These are phyloP conservation scores for Rhingia campestris DNA, from an alignment of 2,888 invertebrate genomes.

Conservation along the genomic window DNA sequence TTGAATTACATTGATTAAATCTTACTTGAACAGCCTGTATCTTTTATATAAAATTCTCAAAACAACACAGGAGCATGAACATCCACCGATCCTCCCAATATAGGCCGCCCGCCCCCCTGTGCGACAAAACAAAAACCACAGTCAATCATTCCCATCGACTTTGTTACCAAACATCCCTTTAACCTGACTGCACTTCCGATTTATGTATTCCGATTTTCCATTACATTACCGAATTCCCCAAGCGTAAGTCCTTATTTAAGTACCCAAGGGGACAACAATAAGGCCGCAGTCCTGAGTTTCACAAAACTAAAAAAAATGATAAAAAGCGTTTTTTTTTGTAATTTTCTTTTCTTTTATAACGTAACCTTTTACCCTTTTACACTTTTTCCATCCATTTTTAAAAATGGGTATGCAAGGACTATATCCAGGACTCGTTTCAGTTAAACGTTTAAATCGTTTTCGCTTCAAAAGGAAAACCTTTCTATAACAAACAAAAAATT, in stretches of 20 bases:
- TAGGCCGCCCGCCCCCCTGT: too few species aligned
- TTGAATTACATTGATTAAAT: too few species aligned
- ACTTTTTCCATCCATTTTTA: neutral
- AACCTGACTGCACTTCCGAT: too few species aligned
- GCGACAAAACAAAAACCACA: too few species aligned
- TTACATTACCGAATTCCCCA: constrained; percentile 23
- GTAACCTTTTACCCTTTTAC: neutral
- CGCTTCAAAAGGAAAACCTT: constrained; percentile 7
- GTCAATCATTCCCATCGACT: too few species aligned
- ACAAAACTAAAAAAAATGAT: constrained; percentile 8
- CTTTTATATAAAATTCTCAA: too few species aligned
- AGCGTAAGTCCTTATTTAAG: constrained; percentile 29
- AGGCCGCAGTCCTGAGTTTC: neutral
- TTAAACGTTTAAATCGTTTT: constrained; percentile 31
- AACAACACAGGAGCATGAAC: too few species aligned
- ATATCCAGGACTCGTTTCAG: neutral
- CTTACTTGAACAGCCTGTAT: too few species aligned
- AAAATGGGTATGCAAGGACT: neutral
- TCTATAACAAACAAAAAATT: neutral
- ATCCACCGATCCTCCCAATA: too few species aligned
- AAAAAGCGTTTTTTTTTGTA: constrained; percentile 3
- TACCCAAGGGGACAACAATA: constrained; percentile 6
- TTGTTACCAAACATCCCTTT: too few species aligned
- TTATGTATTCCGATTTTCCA: neutral
- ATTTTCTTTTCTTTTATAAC: neutral